Evolutionary conservation across 2,113 vertebrate species (phyloP).

Genomic region (Panthera uncia): DNA sequence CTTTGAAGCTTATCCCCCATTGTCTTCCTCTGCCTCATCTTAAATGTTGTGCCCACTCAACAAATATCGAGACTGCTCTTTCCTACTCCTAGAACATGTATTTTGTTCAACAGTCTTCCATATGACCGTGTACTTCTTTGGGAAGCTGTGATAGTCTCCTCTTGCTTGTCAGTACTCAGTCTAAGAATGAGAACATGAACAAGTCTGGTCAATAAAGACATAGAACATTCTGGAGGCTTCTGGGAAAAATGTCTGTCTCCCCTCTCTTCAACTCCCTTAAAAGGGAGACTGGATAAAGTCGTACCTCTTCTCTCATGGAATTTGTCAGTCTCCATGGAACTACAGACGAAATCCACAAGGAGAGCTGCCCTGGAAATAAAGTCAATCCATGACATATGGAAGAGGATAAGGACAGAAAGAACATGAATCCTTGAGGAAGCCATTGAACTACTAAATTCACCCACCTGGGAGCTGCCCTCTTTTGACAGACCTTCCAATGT

Average conservation of each 20-base stretch:
- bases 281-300: background rate
- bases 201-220: background rate
- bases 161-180: background rate
- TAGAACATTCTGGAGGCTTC: background rate
- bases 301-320: background rate
- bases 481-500: background rate
- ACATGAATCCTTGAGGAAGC: background rate
- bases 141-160: fast-evolving
- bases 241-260: background rate
- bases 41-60: background rate
- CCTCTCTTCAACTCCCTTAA: fast-evolving
- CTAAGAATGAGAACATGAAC: background rate
- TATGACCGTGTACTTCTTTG: background rate
- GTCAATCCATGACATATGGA: background rate
- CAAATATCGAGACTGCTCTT: background rate
- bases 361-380: background rate
- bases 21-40: background rate
- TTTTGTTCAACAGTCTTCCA: background rate
- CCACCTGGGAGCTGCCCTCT: background rate
- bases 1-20: background rate
- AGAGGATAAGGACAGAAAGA: background rate
- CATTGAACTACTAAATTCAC: background rate
- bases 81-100: background rate
- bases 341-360: background rate
- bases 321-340: background rate